Percentiles rank a stretch among this genome's conserved stretches.
Evolutionary conservation across 37 sponge, comb jelly and placozoan species (phyloP).

Genomic region (Lycopodina hypogea): DNA sequence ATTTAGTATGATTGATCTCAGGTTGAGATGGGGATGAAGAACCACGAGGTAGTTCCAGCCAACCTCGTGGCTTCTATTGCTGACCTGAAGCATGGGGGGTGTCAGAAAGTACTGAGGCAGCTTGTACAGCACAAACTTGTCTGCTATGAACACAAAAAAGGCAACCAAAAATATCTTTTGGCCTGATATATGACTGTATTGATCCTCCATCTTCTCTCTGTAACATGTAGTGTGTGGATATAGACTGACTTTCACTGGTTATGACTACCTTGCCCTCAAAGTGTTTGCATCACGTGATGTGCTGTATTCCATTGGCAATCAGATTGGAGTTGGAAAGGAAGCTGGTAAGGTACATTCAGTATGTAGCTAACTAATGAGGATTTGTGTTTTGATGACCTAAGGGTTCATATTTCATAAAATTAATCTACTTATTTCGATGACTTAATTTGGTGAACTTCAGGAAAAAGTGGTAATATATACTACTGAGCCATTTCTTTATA

Average conservation of each 20-base stretch:
- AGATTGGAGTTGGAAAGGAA: conserved; percentile 99
- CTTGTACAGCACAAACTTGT: conserved; percentile 84
- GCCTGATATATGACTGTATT: not conserved
- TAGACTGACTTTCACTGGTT: conserved; percentile 92
- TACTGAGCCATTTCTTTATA: too few species aligned
- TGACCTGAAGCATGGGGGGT: conserved; percentile 80
- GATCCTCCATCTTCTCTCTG: not conserved
- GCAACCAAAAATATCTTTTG: conserved; percentile 15
- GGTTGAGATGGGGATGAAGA: conserved; percentile 99
- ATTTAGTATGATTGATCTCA: conserved; percentile 1
- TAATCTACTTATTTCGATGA: too few species aligned
- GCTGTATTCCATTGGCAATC: conserved; percentile 90
- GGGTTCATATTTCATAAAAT: too few species aligned
- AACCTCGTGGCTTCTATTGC: conserved; percentile 87
- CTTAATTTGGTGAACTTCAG: too few species aligned
- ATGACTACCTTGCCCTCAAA: conserved; percentile 96
- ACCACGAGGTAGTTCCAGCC: conserved; percentile 94
- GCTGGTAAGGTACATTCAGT: conserved; percentile 65
- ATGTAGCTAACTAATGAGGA: too few species aligned
- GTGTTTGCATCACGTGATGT: conserved; percentile 69
- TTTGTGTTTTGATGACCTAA: not conserved
- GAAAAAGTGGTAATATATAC: too few species aligned
- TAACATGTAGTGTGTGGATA: conserved; percentile 66
- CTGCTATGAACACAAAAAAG: conserved; percentile 85
- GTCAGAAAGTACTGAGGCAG: conserved; percentile 84